A percentile compares a stretch with the other conserved stretches of the same genome.
Conservation (phyloP, 2,113 vertebrate species). For the Xenus cinereus region DNA sequence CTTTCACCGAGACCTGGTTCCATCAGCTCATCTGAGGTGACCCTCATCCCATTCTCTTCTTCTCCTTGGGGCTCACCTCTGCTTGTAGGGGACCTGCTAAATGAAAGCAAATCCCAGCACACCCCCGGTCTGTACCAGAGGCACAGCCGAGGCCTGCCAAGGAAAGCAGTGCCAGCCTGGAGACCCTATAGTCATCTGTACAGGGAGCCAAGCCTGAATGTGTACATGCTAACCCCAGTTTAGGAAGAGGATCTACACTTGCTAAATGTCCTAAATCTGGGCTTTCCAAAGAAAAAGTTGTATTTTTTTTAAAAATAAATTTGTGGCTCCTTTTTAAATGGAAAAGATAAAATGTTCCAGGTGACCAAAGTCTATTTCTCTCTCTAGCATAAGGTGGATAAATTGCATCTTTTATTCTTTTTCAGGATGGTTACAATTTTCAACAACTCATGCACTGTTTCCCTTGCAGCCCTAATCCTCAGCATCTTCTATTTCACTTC, state of each 20-base stretch:
- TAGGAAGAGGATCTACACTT: not conserved
- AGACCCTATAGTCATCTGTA: not conserved
- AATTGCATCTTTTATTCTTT: not conserved
- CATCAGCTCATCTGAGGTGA: not conserved
- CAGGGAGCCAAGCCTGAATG: accelerated
- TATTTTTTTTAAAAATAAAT: not conserved
- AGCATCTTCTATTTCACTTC: not conserved
- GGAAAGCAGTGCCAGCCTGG: not conserved
- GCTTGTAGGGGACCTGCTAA: not conserved
- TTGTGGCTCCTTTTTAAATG: not conserved
- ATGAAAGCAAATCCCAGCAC: not conserved
- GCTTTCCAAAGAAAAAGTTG: not conserved
- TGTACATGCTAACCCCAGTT: not conserved
- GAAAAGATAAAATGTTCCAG: not conserved
- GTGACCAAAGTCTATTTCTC: not conserved
- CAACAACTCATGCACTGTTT: not conserved
- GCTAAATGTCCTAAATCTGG: not conserved
- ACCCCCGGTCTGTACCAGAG: not conserved
- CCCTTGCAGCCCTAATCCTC: not conserved
- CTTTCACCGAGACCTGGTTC: not conserved
- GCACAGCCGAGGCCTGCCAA: not conserved
- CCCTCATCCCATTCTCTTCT: accelerated
- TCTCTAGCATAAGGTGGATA: not conserved
- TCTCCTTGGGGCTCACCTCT: not conserved
- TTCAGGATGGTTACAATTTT: not conserved